phyloP scores from a whole-genome alignment of 2,888 invertebrate species.

The Protonemura montana region DNA sequence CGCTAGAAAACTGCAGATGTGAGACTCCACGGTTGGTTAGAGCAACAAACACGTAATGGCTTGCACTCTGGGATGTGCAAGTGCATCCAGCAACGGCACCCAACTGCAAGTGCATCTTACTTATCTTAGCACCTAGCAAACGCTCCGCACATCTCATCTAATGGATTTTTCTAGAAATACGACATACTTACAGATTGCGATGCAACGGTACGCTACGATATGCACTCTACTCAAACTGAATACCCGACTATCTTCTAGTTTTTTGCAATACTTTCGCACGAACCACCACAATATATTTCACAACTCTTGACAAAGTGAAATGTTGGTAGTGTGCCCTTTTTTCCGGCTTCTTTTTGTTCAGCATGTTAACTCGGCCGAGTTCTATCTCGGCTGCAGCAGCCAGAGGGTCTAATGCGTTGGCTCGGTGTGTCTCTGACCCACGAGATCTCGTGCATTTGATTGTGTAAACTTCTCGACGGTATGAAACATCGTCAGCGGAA shows the following conservation, averaged over 20 bases:
- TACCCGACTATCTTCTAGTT: neutral
- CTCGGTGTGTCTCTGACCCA: neutral
- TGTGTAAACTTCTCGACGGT: neutral
- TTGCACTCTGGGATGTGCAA: neutral
- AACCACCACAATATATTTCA: neutral
- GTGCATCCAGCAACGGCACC: too few relatives aligned
- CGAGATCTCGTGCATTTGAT: neutral
- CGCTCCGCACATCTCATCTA: neutral
- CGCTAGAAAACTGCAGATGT: slow-evolving; percentile 14
- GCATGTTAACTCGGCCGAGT: neutral
- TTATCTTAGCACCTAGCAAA: neutral
- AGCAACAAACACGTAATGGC: slow-evolving; percentile 7
- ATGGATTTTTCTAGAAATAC: neutral
- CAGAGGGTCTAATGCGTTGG: neutral
- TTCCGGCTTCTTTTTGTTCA: neutral
- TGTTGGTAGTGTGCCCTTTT: neutral
- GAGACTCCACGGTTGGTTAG: neutral
- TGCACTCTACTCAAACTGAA: neutral
- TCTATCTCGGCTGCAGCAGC: neutral
- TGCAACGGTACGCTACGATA: neutral
- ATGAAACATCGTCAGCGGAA: neutral
- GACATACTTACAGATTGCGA: neutral
- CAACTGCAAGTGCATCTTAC: neutral
- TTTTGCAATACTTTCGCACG: neutral
- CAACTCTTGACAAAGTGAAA: neutral